Base-by-base conservation (phyloP, 2,888 invertebrate genomes). In the Lasioglossum figueresi region DNA sequence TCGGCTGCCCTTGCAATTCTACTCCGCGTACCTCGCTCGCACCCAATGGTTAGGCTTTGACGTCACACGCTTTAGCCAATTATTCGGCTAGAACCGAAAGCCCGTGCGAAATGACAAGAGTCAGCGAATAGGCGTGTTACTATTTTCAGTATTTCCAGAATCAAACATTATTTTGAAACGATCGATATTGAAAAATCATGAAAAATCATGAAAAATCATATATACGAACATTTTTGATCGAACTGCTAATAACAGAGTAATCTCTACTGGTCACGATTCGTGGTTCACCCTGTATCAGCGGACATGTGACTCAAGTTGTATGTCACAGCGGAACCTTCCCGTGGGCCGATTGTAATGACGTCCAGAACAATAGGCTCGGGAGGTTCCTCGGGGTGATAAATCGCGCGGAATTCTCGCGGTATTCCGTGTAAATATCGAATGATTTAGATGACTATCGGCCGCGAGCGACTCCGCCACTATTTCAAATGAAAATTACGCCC, bases 401-500 rank as follows among this genome's bases (percentile, higher is more conserved):
- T 75, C 59, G 31, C 40, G 31, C 37, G 52, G 80, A 80, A 80
- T 76, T 80, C 56, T n/a, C 16, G 79, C 68, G 56, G 76, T 76
- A 76, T 66, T 66, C 31, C 66, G 8, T 34, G 45, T 16, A 66
- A 76, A 66, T 23, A 37, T 19, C 76, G 27, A 56, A 43, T 52
- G 72, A 76, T 80, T 68, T 37, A 27, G 16, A 52, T 12, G 75
- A 27, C 59, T 77, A 34, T 71, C 59, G 19, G 40, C 6, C 56
- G 45, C 40, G 43, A 19, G 52, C n/a, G 45, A 48, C 43, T 27
- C 27, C 16, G 63, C 23, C n/a, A 16, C 37, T 52, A 68, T 66
- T 76, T 73, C 73, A 76, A 75, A 75, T 80, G 82, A 71, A 83
- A 80, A 71, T 71, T 31, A 63, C 63, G 80, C 34, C 31, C 45